phyloP scores from a whole-genome alignment of 2,113 vertebrate species.

The Procavia capensis region DNA sequence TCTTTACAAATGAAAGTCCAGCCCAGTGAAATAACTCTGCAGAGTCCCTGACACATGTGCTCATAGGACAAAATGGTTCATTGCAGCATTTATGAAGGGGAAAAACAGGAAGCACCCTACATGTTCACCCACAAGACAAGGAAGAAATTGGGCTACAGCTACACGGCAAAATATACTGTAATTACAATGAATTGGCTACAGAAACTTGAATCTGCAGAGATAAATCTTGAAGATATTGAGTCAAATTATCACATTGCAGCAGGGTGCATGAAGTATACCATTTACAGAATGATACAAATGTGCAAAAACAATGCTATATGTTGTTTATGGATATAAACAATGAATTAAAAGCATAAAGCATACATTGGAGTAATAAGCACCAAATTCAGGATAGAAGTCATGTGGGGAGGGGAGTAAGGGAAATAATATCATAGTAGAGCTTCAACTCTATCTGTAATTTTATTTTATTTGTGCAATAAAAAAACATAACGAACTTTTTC shows the following conservation, averaged over 20 bases:
- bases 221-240: background rate
- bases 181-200: background rate
- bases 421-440: background rate
- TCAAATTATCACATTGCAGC: background rate
- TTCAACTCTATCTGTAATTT: background rate
- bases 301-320: background rate
- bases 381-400: slow-evolving; percentile 3
- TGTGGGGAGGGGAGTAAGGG: background rate
- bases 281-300: background rate
- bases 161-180: background rate
- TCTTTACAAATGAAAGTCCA: background rate
- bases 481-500: background rate
- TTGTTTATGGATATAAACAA: background rate
- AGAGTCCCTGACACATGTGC: background rate
- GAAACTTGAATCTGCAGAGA: background rate
- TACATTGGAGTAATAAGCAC: background rate
- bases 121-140: slow-evolving; percentile 12
- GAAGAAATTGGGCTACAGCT: background rate
- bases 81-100: background rate
- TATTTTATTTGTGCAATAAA: background rate
- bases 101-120: background rate
- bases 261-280: background rate
- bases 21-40: background rate
- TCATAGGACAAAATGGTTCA: background rate
- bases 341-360: background rate